Percentiles rank a stretch among this genome's conserved stretches.
Conservation (phyloP, 2,113 vertebrate species). For the Callipepla californica region DNA sequence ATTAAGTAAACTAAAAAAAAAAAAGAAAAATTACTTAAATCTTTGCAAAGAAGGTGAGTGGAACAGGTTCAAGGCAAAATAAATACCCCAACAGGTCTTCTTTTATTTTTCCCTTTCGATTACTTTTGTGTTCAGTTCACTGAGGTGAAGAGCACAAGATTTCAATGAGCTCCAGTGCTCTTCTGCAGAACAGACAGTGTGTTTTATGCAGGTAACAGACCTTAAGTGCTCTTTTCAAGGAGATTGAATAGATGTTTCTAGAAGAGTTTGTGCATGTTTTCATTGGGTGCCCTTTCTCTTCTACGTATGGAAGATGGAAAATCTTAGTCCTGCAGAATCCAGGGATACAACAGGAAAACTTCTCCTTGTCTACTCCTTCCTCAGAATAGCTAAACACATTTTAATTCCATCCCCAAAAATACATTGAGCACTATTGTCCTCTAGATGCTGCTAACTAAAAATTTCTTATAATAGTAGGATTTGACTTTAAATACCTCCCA, state of each 20-base stretch:
- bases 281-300: background rate
- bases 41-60: background rate
- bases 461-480: background rate
- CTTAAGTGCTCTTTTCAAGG: background rate
- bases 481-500: background rate
- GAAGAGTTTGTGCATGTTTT: background rate
- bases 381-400: background rate
- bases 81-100: background rate
- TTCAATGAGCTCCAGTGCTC: background rate
- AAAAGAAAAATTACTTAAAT: background rate
- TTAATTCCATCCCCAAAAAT: background rate
- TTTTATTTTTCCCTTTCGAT: background rate
- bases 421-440: background rate
- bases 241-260: background rate
- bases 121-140: background rate
- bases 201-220: background rate
- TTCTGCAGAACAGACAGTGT: background rate
- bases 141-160: background rate
- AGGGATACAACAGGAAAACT: background rate
- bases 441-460: background rate
- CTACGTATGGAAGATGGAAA: background rate
- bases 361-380: background rate
- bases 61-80: background rate
- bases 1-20: background rate
- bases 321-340: background rate